Conservation (phyloP, 2,113 vertebrate species). For the Gallinago paraguaiae region DNA sequence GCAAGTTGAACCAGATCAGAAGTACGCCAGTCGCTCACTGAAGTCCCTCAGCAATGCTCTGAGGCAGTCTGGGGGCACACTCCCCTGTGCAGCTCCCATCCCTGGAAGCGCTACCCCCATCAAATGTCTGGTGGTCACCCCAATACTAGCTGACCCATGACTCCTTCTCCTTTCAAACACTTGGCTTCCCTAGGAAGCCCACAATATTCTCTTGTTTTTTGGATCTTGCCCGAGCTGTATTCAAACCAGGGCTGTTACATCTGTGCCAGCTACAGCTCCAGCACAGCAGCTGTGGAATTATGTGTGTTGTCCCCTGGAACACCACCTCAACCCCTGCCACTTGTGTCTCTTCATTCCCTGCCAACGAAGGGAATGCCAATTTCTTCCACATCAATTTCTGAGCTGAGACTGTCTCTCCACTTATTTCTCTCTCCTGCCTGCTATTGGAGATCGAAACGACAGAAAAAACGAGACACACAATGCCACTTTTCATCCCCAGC, state of each 20-base stretch:
- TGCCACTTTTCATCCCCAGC: background rate
- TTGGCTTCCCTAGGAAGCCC: background rate
- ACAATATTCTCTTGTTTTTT: background rate
- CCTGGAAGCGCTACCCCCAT: background rate
- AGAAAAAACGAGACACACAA: background rate
- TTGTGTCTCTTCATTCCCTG: background rate
- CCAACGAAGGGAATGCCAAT: background rate
- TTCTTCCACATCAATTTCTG: background rate
- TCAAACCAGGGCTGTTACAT: background rate
- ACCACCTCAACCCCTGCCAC: background rate
- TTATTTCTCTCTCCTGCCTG: background rate
- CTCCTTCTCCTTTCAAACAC: background rate
- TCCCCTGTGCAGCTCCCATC: background rate
- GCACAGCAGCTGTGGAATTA: background rate
- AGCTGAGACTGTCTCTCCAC: background rate
- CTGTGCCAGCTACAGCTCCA: background rate
- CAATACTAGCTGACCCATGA: background rate
- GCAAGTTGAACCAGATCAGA: background rate
- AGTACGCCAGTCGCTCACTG: fast-evolving
- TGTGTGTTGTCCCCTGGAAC: background rate
- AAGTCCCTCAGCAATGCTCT: background rate
- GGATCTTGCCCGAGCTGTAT: background rate
- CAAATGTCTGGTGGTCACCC: background rate
- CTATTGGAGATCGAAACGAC: background rate
- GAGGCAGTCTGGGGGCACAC: background rate